A percentile compares a stretch with the other conserved stretches of the same genome.
These are phyloP conservation scores for Psittacula echo DNA, from an alignment of 2,797 vertebrate species.

Conservation along the genomic window DNA sequence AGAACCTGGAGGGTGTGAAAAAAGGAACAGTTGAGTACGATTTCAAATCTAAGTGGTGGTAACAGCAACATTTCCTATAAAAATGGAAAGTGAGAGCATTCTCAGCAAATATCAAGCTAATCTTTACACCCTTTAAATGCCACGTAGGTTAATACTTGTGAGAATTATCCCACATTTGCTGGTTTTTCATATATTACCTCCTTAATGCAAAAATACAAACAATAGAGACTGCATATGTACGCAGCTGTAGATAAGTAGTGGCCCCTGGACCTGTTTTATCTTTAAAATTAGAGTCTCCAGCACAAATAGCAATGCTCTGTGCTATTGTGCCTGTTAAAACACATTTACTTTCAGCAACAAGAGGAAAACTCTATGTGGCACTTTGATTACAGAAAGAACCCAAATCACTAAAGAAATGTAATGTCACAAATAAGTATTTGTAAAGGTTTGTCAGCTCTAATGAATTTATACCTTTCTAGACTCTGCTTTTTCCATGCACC, in stretches of 20 bases:
- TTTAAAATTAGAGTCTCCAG: conserved; percentile 40
- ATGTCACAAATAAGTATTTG: conserved; percentile 36
- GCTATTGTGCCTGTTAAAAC: conserved; percentile 42
- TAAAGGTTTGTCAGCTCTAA: conserved; percentile 53
- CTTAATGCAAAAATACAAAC: background rate
- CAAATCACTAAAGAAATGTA: conserved; percentile 57
- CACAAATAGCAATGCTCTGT: background rate
- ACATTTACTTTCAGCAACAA: conserved; percentile 33
- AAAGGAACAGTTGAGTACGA: background rate
- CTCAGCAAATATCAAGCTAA: background rate
- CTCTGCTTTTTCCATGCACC: background rate
- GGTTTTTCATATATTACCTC: background rate
- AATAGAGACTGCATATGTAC: background rate
- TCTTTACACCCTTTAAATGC: background rate
- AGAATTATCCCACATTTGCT: background rate
- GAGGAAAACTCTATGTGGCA: conserved; percentile 42
- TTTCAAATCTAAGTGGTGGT: background rate
- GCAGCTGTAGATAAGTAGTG: background rate
- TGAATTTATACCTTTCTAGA: conserved; percentile 45
- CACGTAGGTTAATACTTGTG: background rate
- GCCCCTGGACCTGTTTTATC: background rate
- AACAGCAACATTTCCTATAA: background rate
- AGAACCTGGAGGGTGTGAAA: background rate
- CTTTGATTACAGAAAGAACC: conserved; percentile 37
- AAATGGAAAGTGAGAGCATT: background rate